Evolutionary conservation across 2,888 invertebrate genomes (phyloP), one percentile per base, ranked within the genome.

Genomic region (Lamellibrachia columna): DNA sequence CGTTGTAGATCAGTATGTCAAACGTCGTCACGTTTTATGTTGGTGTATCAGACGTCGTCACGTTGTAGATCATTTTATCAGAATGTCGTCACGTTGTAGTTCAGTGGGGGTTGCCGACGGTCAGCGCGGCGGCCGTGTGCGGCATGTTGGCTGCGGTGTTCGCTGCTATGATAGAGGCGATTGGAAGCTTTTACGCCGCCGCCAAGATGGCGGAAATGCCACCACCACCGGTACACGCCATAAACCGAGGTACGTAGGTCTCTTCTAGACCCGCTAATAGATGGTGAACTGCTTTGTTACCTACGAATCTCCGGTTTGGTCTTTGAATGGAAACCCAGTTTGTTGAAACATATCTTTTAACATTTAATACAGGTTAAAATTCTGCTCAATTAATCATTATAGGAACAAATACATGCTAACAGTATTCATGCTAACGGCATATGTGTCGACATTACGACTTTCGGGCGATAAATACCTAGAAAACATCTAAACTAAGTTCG

Each of bases 171-270:
- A 94, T 96, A 15, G 96, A 96, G 93, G 96, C 95, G 11, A 97
- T 98, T 93, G 98, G 98, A 95, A 98, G 98, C 96, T 99, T 98
- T 96, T 98, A 98, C 93, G 98, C 98, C n/a, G 98, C 98, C 1
- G 98, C 99, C 3, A 95, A 97, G 94, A 95, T 97, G 40, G 95
- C 97, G 58, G 98, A 97, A 58, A 98, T 98, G 0, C 98, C 98
- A 0, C 98, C 98, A 0, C 98, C 98, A 0, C 98, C 98, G 0
- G 97, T 98, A 7, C 98, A 98, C 96, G 98, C 98, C 0, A 98
- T 98, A 94, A 98, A 98, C 96, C 97, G 98, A 95, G 96, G 96
- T 94, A 93, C 52, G 90, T 90, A n/a, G 11, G 53, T 91, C 52
- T 91, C 52, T 11, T 52, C 40, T 90, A 8, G 52, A 22, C 9